Evolutionary conservation across 2,888 invertebrate species (phyloP).

Genomic region (Aproaerema taeniolella): DNA sequence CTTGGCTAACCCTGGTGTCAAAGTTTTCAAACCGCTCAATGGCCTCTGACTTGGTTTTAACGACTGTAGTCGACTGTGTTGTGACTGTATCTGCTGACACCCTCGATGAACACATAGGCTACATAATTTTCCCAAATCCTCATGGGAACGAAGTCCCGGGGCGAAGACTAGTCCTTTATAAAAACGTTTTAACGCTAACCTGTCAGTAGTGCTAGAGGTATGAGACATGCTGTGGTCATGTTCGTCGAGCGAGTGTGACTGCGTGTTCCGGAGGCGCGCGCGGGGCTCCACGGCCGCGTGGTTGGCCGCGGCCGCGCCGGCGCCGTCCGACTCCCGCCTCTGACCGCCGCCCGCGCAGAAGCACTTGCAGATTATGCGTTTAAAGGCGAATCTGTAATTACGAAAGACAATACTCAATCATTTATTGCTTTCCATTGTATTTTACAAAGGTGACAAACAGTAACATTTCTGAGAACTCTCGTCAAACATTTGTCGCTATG

Average conservation of each 20-base stretch:
- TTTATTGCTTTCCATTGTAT: neutral
- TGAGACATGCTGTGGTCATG: constrained; percentile 34
- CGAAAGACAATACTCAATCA: too few relatives aligned
- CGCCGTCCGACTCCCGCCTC: constrained; percentile 50
- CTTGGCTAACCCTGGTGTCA: too few relatives aligned
- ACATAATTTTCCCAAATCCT: too few relatives aligned
- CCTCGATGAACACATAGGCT: too few relatives aligned
- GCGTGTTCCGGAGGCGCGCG: constrained; percentile 34
- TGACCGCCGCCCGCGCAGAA: constrained; percentile 78
- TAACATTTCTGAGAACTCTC: neutral
- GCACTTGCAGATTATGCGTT: constrained; percentile 92
- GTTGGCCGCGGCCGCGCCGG: constrained; percentile 14
- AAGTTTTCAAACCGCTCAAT: too few relatives aligned
- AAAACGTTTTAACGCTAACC: too few relatives aligned
- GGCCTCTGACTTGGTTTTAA: too few relatives aligned
- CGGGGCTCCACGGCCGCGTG: constrained; percentile 36
- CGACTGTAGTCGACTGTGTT: too few relatives aligned
- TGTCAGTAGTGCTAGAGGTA: constrained; percentile 35
- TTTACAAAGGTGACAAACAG: neutral
- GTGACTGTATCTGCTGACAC: too few relatives aligned
- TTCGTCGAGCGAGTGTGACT: constrained; percentile 58
- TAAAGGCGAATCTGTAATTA: constrained; percentile 88
- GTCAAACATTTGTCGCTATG: too few relatives aligned
- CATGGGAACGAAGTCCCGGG: too few relatives aligned
- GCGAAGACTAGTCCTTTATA: too few relatives aligned